Evolutionary conservation across 2,888 invertebrate genomes (phyloP).

Genomic region (Agrilus mali): DNA sequence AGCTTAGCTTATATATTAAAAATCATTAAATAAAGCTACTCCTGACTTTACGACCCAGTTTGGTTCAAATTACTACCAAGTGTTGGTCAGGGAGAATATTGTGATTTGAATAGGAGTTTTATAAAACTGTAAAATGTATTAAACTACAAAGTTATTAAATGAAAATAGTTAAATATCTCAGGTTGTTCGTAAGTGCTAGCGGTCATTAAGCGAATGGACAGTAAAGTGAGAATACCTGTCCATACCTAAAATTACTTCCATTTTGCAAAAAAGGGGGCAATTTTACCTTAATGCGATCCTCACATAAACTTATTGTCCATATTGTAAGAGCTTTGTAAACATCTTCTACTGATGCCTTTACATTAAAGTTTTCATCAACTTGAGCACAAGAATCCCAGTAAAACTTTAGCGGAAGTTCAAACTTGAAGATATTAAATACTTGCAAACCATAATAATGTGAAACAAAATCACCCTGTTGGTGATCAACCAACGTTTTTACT

Average conservation of each 20-base stretch:
- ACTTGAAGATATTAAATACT: conserved; percentile 56
- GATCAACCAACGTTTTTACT: conserved; percentile 19
- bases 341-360: conserved; percentile 19
- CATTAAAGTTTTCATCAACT: conserved; percentile 23
- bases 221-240: no score
- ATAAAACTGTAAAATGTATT: no score
- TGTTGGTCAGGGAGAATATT: no score
- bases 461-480: conserved; percentile 42
- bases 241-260: background rate
- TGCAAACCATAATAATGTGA: conserved; percentile 60
- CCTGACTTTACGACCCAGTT: no score
- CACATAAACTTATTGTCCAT: conserved; percentile 24
- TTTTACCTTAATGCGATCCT: conserved; percentile 14
- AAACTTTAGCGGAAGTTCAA: conserved; percentile 39
- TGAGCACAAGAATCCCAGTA: conserved; percentile 37
- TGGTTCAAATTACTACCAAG: no score
- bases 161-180: no score
- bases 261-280: background rate
- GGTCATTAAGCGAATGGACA: no score
- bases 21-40: background rate
- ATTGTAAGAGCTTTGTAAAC: conserved; percentile 23
- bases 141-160: no score
- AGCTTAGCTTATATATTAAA: background rate
- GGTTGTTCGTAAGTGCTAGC: no score
- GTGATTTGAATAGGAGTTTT: no score